Conservation (phyloP, 2,888 invertebrate species). For the Sesia apiformis region DNA sequence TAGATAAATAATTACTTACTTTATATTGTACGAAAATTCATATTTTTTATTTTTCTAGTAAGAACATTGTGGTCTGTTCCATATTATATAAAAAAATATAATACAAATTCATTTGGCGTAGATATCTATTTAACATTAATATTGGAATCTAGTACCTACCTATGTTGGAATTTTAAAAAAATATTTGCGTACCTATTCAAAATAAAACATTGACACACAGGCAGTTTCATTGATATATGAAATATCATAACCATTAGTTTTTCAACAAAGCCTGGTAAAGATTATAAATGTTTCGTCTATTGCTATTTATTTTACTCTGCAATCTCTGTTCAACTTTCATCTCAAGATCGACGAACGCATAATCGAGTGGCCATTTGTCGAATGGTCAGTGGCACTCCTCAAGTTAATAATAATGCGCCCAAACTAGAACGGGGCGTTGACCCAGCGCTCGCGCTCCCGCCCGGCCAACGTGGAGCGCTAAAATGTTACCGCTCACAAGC, state of each 20-base stretch:
- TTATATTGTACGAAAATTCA: too few relatives aligned
- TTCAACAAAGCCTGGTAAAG: not conserved
- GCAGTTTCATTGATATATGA: not conserved
- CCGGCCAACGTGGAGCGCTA: conserved; percentile 45
- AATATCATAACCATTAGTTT: not conserved
- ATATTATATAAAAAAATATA: too few relatives aligned
- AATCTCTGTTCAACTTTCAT: not conserved
- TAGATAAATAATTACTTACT: too few relatives aligned
- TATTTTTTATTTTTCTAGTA: too few relatives aligned
- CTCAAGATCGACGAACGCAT: conserved; percentile 8
- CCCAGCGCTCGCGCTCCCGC: conserved; percentile 57
- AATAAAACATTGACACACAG: not conserved
- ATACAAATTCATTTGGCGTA: too few relatives aligned
- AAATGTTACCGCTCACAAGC: conserved; percentile 32
- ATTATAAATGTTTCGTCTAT: not conserved
- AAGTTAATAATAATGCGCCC: conserved; percentile 71
- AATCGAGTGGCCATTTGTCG: conserved; percentile 36
- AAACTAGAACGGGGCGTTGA: conserved; percentile 72
- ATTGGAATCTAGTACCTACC: not conserved
- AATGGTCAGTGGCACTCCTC: conserved; percentile 43
- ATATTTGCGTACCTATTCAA: not conserved
- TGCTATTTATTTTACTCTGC: not conserved
- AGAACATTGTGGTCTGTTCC: too few relatives aligned
- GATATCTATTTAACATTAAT: too few relatives aligned
- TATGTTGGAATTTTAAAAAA: not conserved